Evolutionary conservation across 2,888 invertebrate species (phyloP).

Genomic region (Hecatera dysodea): DNA sequence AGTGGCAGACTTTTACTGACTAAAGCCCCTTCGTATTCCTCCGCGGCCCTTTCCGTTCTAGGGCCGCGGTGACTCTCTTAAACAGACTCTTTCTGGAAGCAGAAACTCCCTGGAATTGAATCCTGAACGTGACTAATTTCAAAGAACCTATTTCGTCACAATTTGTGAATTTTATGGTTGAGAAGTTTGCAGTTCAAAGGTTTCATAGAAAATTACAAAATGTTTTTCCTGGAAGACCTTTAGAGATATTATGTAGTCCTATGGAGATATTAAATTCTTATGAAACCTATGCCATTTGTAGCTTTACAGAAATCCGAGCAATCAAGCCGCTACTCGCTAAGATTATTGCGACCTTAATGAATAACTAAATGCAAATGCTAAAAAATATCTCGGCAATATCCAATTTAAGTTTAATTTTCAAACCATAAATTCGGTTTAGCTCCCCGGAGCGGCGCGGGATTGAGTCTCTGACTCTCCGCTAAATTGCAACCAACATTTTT

Average conservation of each 20-base stretch:
- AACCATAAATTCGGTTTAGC: conserved; percentile 89
- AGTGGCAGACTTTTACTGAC: no score
- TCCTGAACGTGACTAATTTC: conserved; percentile 3
- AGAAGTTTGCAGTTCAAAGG: neutral
- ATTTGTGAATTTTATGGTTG: neutral
- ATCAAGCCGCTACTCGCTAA: conserved; percentile 61
- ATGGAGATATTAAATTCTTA: no score
- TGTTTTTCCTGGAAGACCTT: neutral
- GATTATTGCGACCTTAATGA: conserved; percentile 76
- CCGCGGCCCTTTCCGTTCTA: no score
- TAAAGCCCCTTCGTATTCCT: no score
- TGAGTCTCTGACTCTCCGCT: conserved; percentile 81
- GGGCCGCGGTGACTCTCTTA: no score
- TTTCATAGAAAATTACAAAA: neutral
- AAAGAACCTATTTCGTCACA: neutral
- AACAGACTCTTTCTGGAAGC: no score
- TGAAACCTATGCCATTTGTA: neutral
- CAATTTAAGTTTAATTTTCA: conserved; percentile 90
- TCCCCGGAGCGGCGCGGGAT: conserved; percentile 83
- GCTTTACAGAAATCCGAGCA: neutral
- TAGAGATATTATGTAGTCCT: no score
- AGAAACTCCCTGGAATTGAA: conserved; percentile 15
- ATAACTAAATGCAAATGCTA: conserved; percentile 83
- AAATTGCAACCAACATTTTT: conserved; percentile 88
- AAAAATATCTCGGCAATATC: conserved; percentile 86